These are phyloP conservation scores for Petromus typicus DNA, from an alignment of 2,113 vertebrate species.

Conservation along the genomic window DNA sequence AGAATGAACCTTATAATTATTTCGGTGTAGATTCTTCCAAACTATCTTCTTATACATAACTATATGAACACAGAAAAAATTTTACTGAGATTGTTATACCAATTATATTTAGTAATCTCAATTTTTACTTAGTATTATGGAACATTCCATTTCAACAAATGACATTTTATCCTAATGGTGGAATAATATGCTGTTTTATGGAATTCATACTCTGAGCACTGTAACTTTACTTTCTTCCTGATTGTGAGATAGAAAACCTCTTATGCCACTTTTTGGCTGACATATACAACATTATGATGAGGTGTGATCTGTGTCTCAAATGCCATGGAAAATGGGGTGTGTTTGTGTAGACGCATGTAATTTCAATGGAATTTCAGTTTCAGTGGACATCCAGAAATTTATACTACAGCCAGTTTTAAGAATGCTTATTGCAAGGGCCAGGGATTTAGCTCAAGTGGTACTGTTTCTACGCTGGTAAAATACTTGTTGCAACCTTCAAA, in stretches of 20 bases:
- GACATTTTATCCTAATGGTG: background rate
- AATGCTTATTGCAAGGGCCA: background rate
- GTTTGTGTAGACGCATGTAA: accelerated
- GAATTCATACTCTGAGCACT: background rate
- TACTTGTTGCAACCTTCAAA: background rate
- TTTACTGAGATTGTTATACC: background rate
- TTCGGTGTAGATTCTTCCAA: background rate
- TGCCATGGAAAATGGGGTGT: background rate
- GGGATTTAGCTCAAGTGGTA: too few relatives aligned
- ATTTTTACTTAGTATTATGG: background rate
- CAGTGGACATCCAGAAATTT: background rate
- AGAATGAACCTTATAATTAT: background rate
- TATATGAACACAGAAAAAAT: background rate
- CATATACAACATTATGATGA: background rate
- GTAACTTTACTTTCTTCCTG: background rate
- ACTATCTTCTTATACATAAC: background rate
- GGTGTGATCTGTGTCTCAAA: background rate
- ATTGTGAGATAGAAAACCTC: background rate
- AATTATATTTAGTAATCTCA: background rate
- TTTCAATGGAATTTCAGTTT: background rate
- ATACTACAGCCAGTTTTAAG: background rate
- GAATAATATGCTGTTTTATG: background rate
- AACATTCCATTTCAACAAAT: background rate
- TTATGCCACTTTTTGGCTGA: background rate
- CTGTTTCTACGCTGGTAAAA: background rate